Evolutionary conservation across 2,113 vertebrate genomes (phyloP).

Genomic region (Theropithecus gelada): DNA sequence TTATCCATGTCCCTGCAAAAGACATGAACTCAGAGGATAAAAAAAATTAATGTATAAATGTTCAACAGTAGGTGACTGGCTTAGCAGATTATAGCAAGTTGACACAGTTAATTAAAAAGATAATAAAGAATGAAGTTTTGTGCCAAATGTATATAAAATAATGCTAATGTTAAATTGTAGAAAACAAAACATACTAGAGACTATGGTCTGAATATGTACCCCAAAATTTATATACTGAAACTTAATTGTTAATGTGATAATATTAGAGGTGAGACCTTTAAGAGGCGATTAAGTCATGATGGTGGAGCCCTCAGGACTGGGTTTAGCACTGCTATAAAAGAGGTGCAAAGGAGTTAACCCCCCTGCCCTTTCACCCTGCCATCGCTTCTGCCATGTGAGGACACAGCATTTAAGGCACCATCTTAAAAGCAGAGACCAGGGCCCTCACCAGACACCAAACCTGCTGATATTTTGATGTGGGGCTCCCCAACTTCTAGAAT

Average conservation of each 20-base stretch:
- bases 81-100: neutral
- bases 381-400: neutral
- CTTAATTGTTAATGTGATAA: neutral
- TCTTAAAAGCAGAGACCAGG: neutral
- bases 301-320: neutral
- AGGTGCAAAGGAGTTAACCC: neutral
- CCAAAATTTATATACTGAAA: neutral
- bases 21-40: too few species aligned
- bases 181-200: neutral
- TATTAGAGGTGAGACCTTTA: neutral
- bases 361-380: neutral
- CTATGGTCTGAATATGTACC: neutral
- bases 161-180: neutral
- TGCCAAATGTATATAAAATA: neutral
- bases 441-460: neutral
- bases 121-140: neutral
- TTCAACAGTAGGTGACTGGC: neutral
- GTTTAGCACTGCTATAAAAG: neutral
- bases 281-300: neutral
- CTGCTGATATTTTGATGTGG: neutral
- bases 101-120: neutral
- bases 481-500: neutral
- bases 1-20: too few species aligned
- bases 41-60: neutral
- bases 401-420: neutral